Evolutionary conservation across 2,113 vertebrate genomes (phyloP), one percentile per base, ranked within the genome.

Genomic region (Thymallus thymallus): DNA sequence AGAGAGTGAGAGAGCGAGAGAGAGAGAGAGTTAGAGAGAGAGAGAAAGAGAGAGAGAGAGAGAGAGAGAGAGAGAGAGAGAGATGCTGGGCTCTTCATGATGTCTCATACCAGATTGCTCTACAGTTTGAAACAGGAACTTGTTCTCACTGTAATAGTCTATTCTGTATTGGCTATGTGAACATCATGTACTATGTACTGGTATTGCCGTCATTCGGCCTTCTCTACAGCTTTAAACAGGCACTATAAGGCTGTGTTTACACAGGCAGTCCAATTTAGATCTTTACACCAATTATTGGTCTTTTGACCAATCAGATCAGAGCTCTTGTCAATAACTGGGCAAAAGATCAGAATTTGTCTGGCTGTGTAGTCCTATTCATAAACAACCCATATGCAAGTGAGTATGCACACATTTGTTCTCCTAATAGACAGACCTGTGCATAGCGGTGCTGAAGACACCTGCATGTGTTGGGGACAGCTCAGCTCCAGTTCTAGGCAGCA

Each of bases 361-460:
- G 7, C 35, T 41, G 9, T 41, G 35, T 41, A 41, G 35, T 41
- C 35, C 35, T 41, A 41, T 10, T 41, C 35, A 41, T 41, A 41
- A 41, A 41, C 35, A 41, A 41, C 35, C 9, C 35, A 41, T 41
- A 5, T 51, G 35, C 35, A 29, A 2, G 3, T 29, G 29, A 29
- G 29, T 29, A 29, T 29, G 41, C 41, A 51, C 48, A 51, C 5
- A 73, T 82, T 68, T 51, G 35, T 46, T 61, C 9, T n/a, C 7
- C 58, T 80, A 65, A 80, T 26, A 75, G 76, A 80, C 68, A 45
- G 48, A 45, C 23, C 35, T 41, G 18, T 66, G 64, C 14, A 30
- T 32, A 20, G 12, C 77, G 72, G 75, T 77, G 85, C 78, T 88
- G 56, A 60, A 51, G 20, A 90, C 91, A 92, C 91, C 92, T 92